These are phyloP conservation scores for Emydocephalus ijimae DNA, from an alignment of 2,113 vertebrate species.

Conservation along the genomic window DNA sequence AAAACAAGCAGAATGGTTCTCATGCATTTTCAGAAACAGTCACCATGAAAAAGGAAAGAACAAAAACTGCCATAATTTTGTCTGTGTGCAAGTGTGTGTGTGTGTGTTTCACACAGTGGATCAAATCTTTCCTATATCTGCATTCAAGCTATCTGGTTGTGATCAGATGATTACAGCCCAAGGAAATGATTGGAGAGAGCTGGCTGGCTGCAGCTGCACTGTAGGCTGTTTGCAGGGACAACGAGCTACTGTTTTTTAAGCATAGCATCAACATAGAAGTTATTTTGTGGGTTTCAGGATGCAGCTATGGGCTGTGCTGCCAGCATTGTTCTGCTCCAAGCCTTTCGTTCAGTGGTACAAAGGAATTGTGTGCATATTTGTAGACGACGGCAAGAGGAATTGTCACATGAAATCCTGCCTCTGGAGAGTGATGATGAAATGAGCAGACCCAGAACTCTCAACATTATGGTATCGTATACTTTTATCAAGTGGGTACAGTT, in stretches of 20 bases:
- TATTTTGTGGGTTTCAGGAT: slow-evolving; percentile 82
- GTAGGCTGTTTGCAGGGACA: slow-evolving; percentile 83
- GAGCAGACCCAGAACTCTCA: slow-evolving; percentile 85
- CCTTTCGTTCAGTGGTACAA: slow-evolving; percentile 89
- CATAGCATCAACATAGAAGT: slow-evolving; percentile 80
- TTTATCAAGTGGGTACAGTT: slow-evolving; percentile 27
- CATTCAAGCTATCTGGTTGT: slow-evolving; percentile 77
- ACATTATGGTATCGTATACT: slow-evolving; percentile 85
- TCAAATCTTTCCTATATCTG: slow-evolving; percentile 78
- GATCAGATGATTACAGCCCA: slow-evolving; percentile 90
- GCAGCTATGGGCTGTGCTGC: slow-evolving; percentile 94
- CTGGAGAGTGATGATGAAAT: slow-evolving; percentile 83
- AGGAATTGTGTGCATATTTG: slow-evolving; percentile 92
- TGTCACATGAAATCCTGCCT: slow-evolving; percentile 84
- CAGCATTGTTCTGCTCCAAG: slow-evolving; percentile 90
- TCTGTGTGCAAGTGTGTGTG: slow-evolving; percentile 26
- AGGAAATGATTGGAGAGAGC: slow-evolving; percentile 82
- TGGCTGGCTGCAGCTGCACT: slow-evolving; percentile 89
- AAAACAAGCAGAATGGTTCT: slow-evolving; percentile 39
- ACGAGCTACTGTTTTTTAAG: slow-evolving; percentile 88
- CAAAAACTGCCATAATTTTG: slow-evolving; percentile 37
- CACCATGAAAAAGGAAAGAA: background rate
- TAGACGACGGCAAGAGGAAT: slow-evolving; percentile 80
- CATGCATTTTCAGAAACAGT: slow-evolving; percentile 51
- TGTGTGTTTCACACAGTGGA: slow-evolving; percentile 61